Percentiles rank a stretch among this genome's conserved stretches.
Evolutionary conservation across 1,140 invertebrate species (phyloP).

Genomic region (Phortica variegata): DNA sequence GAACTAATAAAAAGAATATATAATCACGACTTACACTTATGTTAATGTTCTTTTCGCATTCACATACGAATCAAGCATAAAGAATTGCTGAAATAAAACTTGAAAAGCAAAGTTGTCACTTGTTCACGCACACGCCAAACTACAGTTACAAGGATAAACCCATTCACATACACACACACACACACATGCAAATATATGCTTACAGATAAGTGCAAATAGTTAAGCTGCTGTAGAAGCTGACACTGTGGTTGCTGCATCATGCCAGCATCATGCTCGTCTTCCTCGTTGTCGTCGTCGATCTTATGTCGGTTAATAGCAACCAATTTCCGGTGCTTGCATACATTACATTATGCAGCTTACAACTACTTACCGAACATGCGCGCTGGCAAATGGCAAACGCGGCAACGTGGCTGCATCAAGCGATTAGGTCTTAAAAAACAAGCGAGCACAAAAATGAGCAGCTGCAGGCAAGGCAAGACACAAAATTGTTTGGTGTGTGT

Average conservation of each 20-base stretch:
- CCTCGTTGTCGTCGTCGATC: too few species aligned
- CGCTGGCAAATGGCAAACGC: neutral
- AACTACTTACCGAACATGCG: constrained; percentile 39
- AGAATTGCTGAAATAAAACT: too few species aligned
- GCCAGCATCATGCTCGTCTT: constrained; percentile 13
- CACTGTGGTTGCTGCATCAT: constrained; percentile 26
- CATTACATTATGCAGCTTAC: constrained; percentile 54
- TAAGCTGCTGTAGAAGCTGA: constrained; percentile 42
- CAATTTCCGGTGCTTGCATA: constrained; percentile 51
- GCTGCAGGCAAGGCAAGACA: too few species aligned
- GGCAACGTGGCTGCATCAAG: constrained; percentile 6
- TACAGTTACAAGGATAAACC: constrained; percentile 1
- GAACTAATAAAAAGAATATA: too few species aligned
- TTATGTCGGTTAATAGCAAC: constrained; percentile 30
- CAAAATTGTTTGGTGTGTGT: too few species aligned
- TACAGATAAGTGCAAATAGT: constrained; percentile 27
- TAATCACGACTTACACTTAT: too few species aligned
- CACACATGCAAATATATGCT: neutral
- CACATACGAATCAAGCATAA: too few species aligned
- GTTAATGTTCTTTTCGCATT: too few species aligned
- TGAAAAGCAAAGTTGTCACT: too few species aligned
- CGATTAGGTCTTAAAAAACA: too few species aligned
- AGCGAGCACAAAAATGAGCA: too few species aligned
- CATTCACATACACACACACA: constrained; percentile 5
- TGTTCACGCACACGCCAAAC: neutral